These are phyloP conservation scores for Odocoileus virginianus DNA, from an alignment of 2,113 vertebrate species.

Conservation along the genomic window DNA sequence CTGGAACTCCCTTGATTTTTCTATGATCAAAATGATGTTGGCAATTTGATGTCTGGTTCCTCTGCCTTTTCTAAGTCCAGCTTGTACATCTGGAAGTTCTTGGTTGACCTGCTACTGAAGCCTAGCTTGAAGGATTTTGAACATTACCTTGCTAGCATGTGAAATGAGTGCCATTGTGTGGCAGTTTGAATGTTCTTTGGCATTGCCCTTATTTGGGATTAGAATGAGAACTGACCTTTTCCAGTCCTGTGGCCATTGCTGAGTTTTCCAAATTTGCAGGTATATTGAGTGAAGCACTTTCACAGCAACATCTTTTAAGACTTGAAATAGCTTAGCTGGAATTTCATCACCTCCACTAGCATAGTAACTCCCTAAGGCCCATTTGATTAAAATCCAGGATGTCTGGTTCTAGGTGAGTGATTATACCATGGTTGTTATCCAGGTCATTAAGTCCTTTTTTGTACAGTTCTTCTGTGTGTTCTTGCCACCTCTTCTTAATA, in stretches of 20 bases:
- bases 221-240: neutral
- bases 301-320: neutral
- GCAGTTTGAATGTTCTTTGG: neutral
- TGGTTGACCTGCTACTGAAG: neutral
- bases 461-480: neutral
- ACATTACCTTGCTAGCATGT: neutral
- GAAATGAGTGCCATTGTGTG: neutral
- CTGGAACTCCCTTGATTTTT: neutral
- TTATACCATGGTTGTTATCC: neutral
- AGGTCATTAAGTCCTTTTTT: neutral
- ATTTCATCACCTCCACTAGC: neutral
- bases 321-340: neutral
- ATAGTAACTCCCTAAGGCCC: neutral
- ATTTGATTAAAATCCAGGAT: neutral
- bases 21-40: neutral
- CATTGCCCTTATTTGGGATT: neutral
- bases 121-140: neutral
- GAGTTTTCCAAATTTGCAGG: neutral
- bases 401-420: neutral
- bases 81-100: neutral
- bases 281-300: neutral
- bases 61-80: neutral
- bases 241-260: neutral
- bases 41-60: neutral
- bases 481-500: neutral